Base-by-base conservation (phyloP, 2,113 vertebrate species). In the Psittacara wagleri region DNA sequence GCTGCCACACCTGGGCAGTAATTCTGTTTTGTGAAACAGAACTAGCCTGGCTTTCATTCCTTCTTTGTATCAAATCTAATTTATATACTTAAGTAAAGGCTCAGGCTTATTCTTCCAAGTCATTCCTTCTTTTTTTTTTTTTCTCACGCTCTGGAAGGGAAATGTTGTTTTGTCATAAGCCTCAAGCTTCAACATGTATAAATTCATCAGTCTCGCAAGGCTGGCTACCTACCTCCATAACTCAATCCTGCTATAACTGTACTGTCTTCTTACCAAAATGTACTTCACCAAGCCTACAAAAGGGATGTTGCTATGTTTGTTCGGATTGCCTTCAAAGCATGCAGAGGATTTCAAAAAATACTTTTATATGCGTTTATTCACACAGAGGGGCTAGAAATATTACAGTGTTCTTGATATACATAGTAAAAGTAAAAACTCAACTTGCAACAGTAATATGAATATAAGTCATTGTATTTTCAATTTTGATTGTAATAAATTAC, bases 401-500 rank as follows among this genome's bases (percentile, higher is more conserved):
- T 91, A 44, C 11, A 29, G 14, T 54, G 49, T 17, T 85, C 88
- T 67, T 44, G 37, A 48, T 46, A 92, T 25, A 28, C 3, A 6
- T 3, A 91, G 25, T 51, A 64, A 66, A 84, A 95, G 63, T 77
- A 67, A 93, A 80, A 86, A 19, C 13, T 7, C 39, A 49, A 46
- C n/a, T 84, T 9, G 3, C 66, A 91, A 87, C 15, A 76, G 48
- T 79, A 80, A 20, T 62, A 69, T 22, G 27, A 94, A 63, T 61
- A 49, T 66, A 91, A 87, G 69, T 69, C 13, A 86, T 92, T 84
- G 76, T 95, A 92, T 90, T 84, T 84, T 86, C 69, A 81, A 79
- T 84, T 84, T 88, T 90, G 81, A 82, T 86, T 51, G 62, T 63
- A 85, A 96, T 90, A 94, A 95, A 94, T 92, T 94, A 89, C 85